Conservation (phyloP, 1,140 invertebrate genomes). For the Bombus pyrosoma region DNA sequence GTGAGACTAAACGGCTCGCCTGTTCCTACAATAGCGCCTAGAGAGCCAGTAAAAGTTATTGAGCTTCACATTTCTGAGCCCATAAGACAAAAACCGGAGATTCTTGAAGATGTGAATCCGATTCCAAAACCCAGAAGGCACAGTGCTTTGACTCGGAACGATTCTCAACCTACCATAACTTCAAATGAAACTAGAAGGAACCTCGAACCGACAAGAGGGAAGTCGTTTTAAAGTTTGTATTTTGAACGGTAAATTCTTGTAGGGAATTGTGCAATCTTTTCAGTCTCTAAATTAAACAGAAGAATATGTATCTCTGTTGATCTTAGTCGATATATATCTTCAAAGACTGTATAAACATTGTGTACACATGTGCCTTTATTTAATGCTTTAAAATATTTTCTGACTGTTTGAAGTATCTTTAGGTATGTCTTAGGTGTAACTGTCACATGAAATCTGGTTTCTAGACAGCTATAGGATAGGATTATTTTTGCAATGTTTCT, state of each 20-base stretch:
- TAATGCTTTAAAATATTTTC: slow-evolving; percentile 6
- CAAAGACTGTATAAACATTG: slow-evolving; percentile 48
- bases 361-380: slow-evolving; percentile 55
- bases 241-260: neutral
- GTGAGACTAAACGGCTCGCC: slow-evolving; percentile 71
- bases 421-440: neutral
- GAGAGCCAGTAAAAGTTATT: slow-evolving; percentile 75
- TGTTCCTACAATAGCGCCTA: slow-evolving; percentile 46
- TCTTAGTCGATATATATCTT: slow-evolving; percentile 27
- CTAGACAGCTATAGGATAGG: neutral
- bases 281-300: slow-evolving; percentile 24
- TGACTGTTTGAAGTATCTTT: neutral
- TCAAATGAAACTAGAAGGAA: neutral
- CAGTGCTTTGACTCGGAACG: slow-evolving; percentile 68
- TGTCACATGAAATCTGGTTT: neutral
- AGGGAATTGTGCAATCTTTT: slow-evolving; percentile 33
- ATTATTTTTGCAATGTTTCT: neutral
- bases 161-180: slow-evolving; percentile 29
- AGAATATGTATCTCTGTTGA: neutral
- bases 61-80: slow-evolving; percentile 79
- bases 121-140: slow-evolving; percentile 74
- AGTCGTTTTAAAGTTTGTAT: slow-evolving; percentile 59
- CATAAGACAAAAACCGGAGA: slow-evolving; percentile 69
- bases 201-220: slow-evolving; percentile 40
- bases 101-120: slow-evolving; percentile 69